Evolutionary conservation across 2,113 vertebrate genomes (phyloP), one percentile per base, ranked within the genome.

Genomic region (Ancistrus triradiatus): DNA sequence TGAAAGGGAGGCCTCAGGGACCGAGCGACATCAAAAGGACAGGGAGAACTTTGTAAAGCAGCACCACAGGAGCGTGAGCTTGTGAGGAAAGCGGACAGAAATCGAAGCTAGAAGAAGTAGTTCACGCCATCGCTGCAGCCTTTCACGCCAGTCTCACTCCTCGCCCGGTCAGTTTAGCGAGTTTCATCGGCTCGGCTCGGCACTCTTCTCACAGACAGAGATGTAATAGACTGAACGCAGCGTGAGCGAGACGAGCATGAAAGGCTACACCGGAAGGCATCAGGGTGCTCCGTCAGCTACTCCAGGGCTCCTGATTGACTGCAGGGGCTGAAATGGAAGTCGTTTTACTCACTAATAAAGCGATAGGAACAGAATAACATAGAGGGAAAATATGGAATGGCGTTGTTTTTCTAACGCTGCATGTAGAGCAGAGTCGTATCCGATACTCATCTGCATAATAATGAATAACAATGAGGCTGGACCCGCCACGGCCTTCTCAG

Each of bases 1-100:
- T 4, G 78, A 73, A 31, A 56, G 42, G 8, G 74, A 3, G 24
- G 66, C 3, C 1, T 66, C 49, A 1, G 74, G 69, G 1, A 78
- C 76, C 2, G 78, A 77, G 2, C 81, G 77, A 24, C 81, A 82
- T 44, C 33, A 56, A 57, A 61, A 1, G 4, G 66, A 70, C 27
- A 46, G 59, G 0, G 66, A 74, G 44, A 69, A 63, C 27, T 77
- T 74, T 37, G 43, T 75, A 13, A 75, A 75, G 35, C 73, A 75
- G 46, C 73, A 75, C 50, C 73, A 75, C 65, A 60, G 73, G 37
- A 75, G 73, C 27, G 37, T 75, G 27, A 75, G 73, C 62, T 64
- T 75, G 59, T 75, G 61, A 68, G 48, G 33, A 59, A 19, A 9
- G 4, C 11, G 1, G 13, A 15, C 15, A 7, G 40, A n/a, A 3